Base-by-base conservation (phyloP, 2,888 invertebrate genomes). In the Drosophila kuntzei region DNA sequence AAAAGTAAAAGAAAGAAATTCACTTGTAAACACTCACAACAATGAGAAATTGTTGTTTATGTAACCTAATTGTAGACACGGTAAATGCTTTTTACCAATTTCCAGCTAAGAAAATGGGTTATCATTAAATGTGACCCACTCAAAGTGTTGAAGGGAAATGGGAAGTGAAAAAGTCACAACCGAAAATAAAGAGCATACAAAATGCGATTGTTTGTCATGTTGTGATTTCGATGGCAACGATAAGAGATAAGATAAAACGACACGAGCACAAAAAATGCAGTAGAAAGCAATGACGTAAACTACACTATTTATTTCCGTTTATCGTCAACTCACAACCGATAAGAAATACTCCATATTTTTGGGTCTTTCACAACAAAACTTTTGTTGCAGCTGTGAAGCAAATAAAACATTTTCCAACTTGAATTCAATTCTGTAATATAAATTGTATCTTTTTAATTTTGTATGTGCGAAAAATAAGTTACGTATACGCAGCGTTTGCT, bases 241-340 rank as follows among this genome's bases (percentile, higher is more conserved):
- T 53, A 53, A 53, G 49, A 53, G 89, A 88, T 88, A 83, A 85
- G 84, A 86, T 86, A 86, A 76, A 46, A 5, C n/a, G n/a, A 18
- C 47, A 9, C 34, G 12, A 39, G 16, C 39, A 29, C n/a, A 29
- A 47, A 39, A 47, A 54, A 43, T 71, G 59, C 57, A 57, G 54
- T 57, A 41, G 61, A 65, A 80, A 68, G 20, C 54, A 44, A 62
- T 83, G 67, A 86, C 77, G 83, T 68, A 86, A 82, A 71, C 58
- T 62, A 43, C 41, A 70, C 62, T 57, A 65, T 54, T 72, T 71
- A 58, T 55, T 64, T 76, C 43, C 76, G 65, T 59, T 47, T 71
- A 75, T 65, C 36, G 58, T 36, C 59, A 62, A 37, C 61, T 18
- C 2, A 43, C 22, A 8, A 11, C 8, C 47, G 73, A 79, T 80